These are phyloP conservation scores for Ochropleura plecta DNA, from an alignment of 2,888 invertebrate genomes.

Conservation along the genomic window DNA sequence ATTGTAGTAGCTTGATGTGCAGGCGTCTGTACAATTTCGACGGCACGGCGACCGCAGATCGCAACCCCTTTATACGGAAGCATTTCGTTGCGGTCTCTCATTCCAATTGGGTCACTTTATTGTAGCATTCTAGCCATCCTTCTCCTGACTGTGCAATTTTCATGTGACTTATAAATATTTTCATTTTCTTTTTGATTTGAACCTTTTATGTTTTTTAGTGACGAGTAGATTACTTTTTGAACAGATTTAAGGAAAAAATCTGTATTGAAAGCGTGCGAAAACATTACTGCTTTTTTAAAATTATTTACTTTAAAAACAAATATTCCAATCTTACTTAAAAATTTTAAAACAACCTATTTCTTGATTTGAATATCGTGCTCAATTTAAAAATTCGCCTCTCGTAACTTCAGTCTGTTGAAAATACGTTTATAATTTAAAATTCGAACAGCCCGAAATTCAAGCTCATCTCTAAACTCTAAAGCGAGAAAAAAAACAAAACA, in stretches of 20 bases:
- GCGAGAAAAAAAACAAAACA: constrained; percentile 26
- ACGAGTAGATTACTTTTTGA: not conserved
- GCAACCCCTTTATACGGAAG: no score
- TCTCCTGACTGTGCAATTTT: no score
- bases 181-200: not conserved
- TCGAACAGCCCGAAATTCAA: not conserved
- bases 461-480: constrained; percentile 1
- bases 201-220: no score
- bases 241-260: not conserved
- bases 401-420: constrained; percentile 3
- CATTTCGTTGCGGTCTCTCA: no score
- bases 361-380: not conserved
- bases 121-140: no score
- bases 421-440: constrained; percentile 18
- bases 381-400: not conserved
- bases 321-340: not conserved
- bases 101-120: no score
- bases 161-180: not conserved
- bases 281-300: not conserved
- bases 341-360: not conserved
- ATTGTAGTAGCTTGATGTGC: no score
- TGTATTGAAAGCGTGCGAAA: not conserved
- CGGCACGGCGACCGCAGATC: no score
- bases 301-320: not conserved
- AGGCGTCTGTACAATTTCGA: no score